Evolutionary conservation across 2,797 vertebrate genomes (phyloP).

Genomic region (Acrocephalus scirpaceus): DNA sequence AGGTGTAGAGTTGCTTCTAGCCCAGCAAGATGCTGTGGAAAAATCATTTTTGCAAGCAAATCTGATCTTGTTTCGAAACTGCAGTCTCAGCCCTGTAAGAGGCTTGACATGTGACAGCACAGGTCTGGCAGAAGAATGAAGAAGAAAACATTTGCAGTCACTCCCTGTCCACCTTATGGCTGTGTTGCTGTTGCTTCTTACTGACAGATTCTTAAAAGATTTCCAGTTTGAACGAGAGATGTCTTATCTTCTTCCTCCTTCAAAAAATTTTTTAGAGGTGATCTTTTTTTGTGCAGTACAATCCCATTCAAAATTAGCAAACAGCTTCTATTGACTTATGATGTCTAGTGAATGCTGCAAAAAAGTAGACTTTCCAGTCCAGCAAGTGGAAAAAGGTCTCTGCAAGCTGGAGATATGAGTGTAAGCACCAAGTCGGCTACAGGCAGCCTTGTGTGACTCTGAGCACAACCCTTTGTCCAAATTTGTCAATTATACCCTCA

Average conservation of each 20-base stretch:
- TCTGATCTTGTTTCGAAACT: not conserved
- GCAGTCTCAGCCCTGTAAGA: not conserved
- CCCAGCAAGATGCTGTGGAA: not conserved
- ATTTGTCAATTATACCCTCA: not conserved
- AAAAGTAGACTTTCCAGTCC: not conserved
- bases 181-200: not conserved
- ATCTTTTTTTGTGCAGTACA: not conserved
- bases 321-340: not conserved
- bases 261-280: not conserved
- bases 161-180: not conserved
- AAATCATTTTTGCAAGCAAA: not conserved
- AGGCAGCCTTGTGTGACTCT: not conserved
- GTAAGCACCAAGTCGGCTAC: not conserved
- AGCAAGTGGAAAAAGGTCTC: not conserved
- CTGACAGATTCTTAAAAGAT: not conserved
- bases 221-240: not conserved
- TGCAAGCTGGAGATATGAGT: rapidly evolving
- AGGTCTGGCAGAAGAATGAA: not conserved
- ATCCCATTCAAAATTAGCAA: not conserved
- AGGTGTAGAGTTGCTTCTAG: not conserved
- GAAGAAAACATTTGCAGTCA: not conserved
- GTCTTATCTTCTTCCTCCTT: not conserved
- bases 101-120: not conserved
- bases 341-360: rapidly evolving
- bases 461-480: not conserved